A percentile compares a stretch with the other conserved stretches of the same genome.
Evolutionary conservation across 2,888 invertebrate species (phyloP).

Genomic region (Sussaba pulchella): DNA sequence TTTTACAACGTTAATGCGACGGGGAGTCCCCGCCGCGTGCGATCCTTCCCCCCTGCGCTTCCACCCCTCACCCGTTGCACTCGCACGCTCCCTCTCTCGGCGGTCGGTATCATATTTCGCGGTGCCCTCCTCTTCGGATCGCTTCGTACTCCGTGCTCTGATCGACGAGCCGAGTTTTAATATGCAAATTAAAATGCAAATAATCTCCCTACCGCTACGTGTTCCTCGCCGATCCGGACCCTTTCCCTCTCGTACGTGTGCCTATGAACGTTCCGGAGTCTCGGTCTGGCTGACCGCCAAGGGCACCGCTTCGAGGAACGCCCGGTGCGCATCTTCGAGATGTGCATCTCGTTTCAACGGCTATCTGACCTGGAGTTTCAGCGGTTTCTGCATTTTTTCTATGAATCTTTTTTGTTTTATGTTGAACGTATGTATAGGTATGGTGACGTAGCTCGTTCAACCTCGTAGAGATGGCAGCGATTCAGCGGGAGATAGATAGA

Average conservation of each 20-base stretch:
- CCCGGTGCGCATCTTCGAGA: conserved; percentile 30
- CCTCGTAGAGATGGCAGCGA: too few species aligned
- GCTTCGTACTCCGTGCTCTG: conserved; percentile 70
- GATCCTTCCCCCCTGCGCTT: conserved; percentile 51
- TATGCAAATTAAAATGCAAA: conserved; percentile 84
- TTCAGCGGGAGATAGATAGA: too few species aligned
- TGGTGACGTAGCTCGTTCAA: too few species aligned
- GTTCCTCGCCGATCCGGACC: conserved; percentile 44
- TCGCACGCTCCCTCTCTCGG: conserved; percentile 39
- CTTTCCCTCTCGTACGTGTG: conserved; percentile 19
- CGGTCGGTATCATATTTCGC: conserved; percentile 80
- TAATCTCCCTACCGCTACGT: conserved; percentile 75
- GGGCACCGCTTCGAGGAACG: conserved; percentile 49
- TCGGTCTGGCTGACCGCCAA: conserved; percentile 49
- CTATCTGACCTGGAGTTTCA: conserved; percentile 32
- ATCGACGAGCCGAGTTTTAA: conserved; percentile 81
- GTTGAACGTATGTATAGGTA: too few species aligned
- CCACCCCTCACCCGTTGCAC: conserved; percentile 35
- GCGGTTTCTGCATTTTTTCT: conserved; percentile 21
- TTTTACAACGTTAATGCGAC: conserved; percentile 82
- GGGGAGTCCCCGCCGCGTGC: conserved; percentile 52
- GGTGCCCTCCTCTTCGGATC: conserved; percentile 60
- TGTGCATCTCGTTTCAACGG: conserved; percentile 34
- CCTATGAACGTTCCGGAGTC: conserved; percentile 36
- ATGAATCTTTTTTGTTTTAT: conserved; percentile 2